Evolutionary conservation across 2,888 invertebrate genomes (phyloP).

Genomic region (Campoletis raptor): DNA sequence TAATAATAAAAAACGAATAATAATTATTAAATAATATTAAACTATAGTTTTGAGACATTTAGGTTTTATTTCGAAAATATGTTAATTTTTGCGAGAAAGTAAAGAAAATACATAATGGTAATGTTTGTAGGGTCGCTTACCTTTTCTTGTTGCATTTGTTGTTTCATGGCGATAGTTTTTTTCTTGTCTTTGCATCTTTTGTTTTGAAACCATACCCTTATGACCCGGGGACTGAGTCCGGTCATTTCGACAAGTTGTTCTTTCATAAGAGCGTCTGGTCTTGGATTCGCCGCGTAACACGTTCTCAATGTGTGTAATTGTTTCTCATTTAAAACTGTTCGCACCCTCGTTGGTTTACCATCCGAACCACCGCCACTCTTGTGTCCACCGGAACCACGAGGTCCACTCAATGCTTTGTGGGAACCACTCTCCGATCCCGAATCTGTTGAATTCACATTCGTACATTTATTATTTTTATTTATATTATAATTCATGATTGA

Average conservation of each 20-base stretch:
- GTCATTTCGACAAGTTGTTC: conserved; percentile 99
- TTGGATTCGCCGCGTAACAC: conserved; percentile 98
- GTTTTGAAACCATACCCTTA: conserved; percentile 99
- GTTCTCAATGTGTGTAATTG: conserved; percentile 98
- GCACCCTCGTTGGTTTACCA: conserved; percentile 98
- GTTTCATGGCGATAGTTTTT: conserved; percentile 97
- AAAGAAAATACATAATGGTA: too few species aligned
- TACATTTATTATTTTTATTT: not conserved
- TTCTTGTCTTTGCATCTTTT: conserved; percentile 99
- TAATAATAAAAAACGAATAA: not conserved
- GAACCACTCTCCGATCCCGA: conserved; percentile 97
- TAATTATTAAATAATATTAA: not conserved
- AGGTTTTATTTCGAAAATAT: too few species aligned
- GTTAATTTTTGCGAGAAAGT: too few species aligned
- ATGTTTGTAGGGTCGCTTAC: conserved; percentile 86
- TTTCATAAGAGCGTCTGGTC: conserved; percentile 99
- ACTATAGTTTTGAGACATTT: too few species aligned
- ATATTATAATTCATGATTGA: not conserved
- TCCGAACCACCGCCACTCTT: conserved; percentile 89
- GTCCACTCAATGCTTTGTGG: conserved; percentile 90
- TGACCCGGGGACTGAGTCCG: conserved; percentile 97
- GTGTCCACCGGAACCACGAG: conserved; percentile 86
- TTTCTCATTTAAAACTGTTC: conserved; percentile 99
- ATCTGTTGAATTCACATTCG: conserved; percentile 87
- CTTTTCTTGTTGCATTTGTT: conserved; percentile 99